Percentiles rank a stretch among this genome's conserved stretches.
These are phyloP conservation scores for Colinus virginianus DNA, from an alignment of 2,113 vertebrate genomes.

Conservation along the genomic window DNA sequence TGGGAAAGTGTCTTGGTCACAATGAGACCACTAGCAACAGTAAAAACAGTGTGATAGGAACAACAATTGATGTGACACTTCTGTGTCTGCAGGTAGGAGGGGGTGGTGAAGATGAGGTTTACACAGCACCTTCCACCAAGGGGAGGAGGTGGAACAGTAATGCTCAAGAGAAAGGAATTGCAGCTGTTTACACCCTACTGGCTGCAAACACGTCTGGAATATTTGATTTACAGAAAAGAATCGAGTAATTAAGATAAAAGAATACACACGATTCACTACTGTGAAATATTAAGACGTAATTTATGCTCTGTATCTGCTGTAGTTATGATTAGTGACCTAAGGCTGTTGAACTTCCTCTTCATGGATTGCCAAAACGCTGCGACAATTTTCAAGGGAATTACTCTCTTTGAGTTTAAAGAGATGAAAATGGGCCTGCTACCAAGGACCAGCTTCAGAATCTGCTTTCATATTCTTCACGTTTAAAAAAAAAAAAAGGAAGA, in stretches of 20 bases:
- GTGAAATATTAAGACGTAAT: constrained; percentile 42
- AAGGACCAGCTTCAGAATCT: constrained; percentile 54
- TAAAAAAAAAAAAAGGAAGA: neutral
- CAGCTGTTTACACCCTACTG: neutral
- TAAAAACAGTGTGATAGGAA: neutral
- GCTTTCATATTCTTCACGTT: constrained; percentile 54
- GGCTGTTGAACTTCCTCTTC: constrained; percentile 83
- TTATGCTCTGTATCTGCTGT: constrained; percentile 57
- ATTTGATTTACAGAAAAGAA: neutral
- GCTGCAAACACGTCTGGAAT: neutral
- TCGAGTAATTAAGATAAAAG: constrained; percentile 57
- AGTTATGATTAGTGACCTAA: constrained; percentile 74
- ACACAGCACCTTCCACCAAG: neutral
- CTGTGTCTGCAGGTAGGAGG: neutral
- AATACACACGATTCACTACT: constrained; percentile 15
- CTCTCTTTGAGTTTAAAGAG: constrained; percentile 80
- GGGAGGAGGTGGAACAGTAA: neutral
- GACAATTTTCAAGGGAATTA: constrained; percentile 81
- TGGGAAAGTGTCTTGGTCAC: neutral
- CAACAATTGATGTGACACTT: neutral
- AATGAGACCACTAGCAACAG: neutral
- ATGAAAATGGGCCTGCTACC: constrained; percentile 68
- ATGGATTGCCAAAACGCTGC: constrained; percentile 76
- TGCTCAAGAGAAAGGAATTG: neutral
- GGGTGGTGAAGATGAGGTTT: neutral